These are phyloP conservation scores for Helicoverpa armigera DNA, from an alignment of 1,140 invertebrate genomes.

Conservation along the genomic window DNA sequence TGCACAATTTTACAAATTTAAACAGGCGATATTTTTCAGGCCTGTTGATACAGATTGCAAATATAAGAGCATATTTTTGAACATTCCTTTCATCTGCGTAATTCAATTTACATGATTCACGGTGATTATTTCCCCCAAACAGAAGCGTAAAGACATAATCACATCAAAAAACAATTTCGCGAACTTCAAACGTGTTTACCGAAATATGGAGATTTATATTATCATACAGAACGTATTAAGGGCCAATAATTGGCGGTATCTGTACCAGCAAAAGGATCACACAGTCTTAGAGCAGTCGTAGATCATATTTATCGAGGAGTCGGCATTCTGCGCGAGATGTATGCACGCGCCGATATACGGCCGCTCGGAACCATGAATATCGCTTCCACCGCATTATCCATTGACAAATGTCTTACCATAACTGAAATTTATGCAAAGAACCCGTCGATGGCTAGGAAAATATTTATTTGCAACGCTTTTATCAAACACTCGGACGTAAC, in stretches of 20 bases:
- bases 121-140: background rate
- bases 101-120: background rate
- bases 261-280: slow-evolving; percentile 22
- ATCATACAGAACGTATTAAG: slow-evolving; percentile 9
- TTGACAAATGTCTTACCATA: slow-evolving; percentile 52
- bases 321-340: slow-evolving; percentile 36
- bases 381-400: slow-evolving; percentile 49
- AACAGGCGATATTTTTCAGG: too few relatives aligned
- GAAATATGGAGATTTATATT: background rate
- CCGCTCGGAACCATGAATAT: slow-evolving; percentile 42
- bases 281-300: slow-evolving; percentile 25
- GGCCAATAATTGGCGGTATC: slow-evolving; percentile 22
- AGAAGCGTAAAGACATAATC: background rate
- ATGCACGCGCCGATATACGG: slow-evolving; percentile 46
- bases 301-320: slow-evolving; percentile 46
- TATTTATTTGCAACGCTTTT: slow-evolving; percentile 49
- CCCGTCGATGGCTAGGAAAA: slow-evolving; percentile 48
- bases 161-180: background rate
- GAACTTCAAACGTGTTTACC: background rate
- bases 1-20: too few relatives aligned
- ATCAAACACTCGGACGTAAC: slow-evolving; percentile 41
- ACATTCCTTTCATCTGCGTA: background rate
- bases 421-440: slow-evolving; percentile 53
- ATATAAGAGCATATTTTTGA: background rate
- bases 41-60: background rate